phyloP scores from a whole-genome alignment of 2,113 vertebrate species.

The Amblyornis subalaris region DNA sequence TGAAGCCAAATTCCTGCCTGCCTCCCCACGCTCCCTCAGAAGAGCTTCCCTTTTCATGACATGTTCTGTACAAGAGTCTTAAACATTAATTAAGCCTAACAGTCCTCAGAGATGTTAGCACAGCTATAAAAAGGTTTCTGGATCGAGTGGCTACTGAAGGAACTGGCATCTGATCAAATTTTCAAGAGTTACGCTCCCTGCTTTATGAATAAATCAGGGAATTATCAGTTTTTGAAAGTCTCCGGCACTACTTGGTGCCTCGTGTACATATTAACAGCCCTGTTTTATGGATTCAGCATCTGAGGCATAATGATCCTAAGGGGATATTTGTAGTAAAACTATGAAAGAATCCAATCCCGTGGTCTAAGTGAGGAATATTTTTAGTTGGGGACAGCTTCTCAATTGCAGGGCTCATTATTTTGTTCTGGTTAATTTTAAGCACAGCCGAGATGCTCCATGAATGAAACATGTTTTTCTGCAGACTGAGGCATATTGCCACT shows the following conservation, averaged over 20 bases:
- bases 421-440: background rate
- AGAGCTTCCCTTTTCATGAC: background rate
- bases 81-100: slow-evolving; percentile 47
- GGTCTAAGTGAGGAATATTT: background rate
- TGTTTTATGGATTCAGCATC: background rate
- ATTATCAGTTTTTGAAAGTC: slow-evolving; percentile 2
- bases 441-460: accelerated
- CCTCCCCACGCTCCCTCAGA: background rate
- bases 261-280: background rate
- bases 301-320: background rate
- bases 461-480: background rate
- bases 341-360: background rate
- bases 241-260: background rate
- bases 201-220: slow-evolving; percentile 53
- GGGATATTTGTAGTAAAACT: background rate
- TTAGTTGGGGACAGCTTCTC: background rate
- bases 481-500: background rate
- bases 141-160: slow-evolving; percentile 21
- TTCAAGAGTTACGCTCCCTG: slow-evolving; percentile 24
- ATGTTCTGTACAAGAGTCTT: slow-evolving; percentile 4
- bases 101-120: slow-evolving; percentile 29
- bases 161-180: slow-evolving; percentile 62
- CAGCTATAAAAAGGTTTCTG: slow-evolving; percentile 51
- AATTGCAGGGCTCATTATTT: background rate
- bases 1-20: background rate